Evolutionary conservation across 2,888 invertebrate genomes (phyloP).

Genomic region (Tigriopus californicus): DNA sequence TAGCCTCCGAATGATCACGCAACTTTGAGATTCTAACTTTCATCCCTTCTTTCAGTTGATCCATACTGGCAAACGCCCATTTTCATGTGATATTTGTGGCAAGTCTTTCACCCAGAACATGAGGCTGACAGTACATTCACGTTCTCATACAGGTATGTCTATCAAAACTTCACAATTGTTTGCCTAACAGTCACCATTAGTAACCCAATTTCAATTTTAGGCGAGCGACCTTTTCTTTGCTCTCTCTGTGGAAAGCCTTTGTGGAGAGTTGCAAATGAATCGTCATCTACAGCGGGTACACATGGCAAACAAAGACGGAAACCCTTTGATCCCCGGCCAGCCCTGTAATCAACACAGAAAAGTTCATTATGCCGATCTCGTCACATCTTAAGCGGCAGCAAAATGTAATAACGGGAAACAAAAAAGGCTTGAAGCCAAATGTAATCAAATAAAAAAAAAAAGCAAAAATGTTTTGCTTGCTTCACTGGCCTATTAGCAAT

Average conservation of each 20-base stretch:
- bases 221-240: conserved; percentile 1
- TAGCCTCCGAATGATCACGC: no score
- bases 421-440: not conserved
- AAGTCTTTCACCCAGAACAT: conserved; percentile 3
- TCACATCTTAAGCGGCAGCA: not conserved
- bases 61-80: conserved; percentile 3
- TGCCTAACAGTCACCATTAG: no score
- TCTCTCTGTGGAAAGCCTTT: conserved; percentile 1
- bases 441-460: not conserved
- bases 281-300: conserved; percentile 1
- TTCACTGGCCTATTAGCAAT: no score
- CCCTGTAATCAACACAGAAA: not conserved
- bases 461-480: no score
- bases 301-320: not conserved
- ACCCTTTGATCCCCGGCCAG: not conserved
- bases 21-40: not conserved
- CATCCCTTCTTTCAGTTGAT: not conserved
- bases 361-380: not conserved
- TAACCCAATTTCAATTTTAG: not conserved
- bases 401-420: not conserved
- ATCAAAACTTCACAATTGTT: not conserved
- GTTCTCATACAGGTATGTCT: conserved; percentile 3
- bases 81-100: not conserved
- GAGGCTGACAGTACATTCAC: not conserved
- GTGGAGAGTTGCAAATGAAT: conserved; percentile 6